Conservation (phyloP, 2,888 invertebrate genomes). For the Dugesia japonica region DNA sequence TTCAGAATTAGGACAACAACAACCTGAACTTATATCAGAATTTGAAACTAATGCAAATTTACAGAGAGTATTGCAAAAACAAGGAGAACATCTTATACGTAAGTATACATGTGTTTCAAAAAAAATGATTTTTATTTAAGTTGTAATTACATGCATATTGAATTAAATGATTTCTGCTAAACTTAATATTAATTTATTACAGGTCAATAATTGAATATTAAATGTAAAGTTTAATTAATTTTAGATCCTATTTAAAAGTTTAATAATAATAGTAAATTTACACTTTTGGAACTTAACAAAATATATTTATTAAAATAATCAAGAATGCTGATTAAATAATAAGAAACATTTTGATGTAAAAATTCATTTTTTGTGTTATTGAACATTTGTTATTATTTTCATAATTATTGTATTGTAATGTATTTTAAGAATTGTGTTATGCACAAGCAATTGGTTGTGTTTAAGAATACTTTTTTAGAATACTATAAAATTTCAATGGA, state of each 20-base stretch:
- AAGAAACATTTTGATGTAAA: slow-evolving; percentile 88
- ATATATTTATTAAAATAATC: too few species aligned
- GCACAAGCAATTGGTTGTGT: slow-evolving; percentile 84
- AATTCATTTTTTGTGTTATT: slow-evolving; percentile 86
- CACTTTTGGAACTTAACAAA: too few species aligned
- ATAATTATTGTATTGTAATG: neutral
- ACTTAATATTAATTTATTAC: too few species aligned
- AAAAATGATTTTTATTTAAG: too few species aligned
- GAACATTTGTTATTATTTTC: slow-evolving; percentile 56
- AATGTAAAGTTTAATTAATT: too few species aligned
- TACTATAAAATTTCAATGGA: slow-evolving; percentile 84
- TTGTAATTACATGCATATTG: too few species aligned
- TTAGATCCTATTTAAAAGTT: too few species aligned
- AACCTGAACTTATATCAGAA: neutral
- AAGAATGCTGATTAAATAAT: too few species aligned
- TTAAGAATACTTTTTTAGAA: slow-evolving; percentile 87
- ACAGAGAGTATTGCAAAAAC: neutral
- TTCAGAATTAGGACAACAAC: neutral
- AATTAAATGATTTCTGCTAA: too few species aligned
- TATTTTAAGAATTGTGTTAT: slow-evolving; percentile 76
- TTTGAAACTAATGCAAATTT: neutral
- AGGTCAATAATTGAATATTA: too few species aligned
- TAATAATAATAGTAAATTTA: too few species aligned
- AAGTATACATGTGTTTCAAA: too few species aligned
- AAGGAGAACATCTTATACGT: neutral